Base-by-base conservation (phyloP, 2,888 invertebrate genomes). In the Thelaira solivaga region DNA sequence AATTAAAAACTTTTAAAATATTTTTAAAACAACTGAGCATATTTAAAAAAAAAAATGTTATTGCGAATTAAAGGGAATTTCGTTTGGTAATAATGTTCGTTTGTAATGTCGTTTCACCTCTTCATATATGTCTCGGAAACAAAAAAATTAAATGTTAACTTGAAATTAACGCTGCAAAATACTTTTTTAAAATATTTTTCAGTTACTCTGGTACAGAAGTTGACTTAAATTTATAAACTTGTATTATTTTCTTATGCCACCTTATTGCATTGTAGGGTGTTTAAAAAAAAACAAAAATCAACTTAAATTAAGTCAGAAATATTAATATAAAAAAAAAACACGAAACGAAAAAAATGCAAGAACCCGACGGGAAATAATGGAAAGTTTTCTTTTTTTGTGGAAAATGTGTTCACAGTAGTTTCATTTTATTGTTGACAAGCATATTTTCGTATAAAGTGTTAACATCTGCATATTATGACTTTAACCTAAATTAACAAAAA, bases 401-500 rank as follows among this genome's bases (percentile, higher is more conserved):
- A 22, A 20, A 53, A 36, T 13, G 3, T 39, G 8, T n/a, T n/a
- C n/a, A 36, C 2, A 18, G 16, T 31, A 26, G 26, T 41, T 31
- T 51, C 5, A 29, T 39, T 69, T 57, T 59, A 59, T 51, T 62
- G 71, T 62, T 72, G 71, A 59, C 41, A 47, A 55, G 62, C 53
- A 47, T 49, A 45, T 45, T 64, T 62, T 62, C 26, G 16, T 51
- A 65, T 16, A 45, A 47, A 64, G 11, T 61, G 53, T 67, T 55
- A 67, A 67, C 76, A 76, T 61, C 71, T 67, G 76, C 24, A 61
- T 53, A 47, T 72, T 72, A 76, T 72, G 71, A 45, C 61, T 76
- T 72, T 72, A 65, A 65, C 59, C 61, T 53, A 72, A 36, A 65
- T 76, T 71, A 31, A 20, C 39, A 49, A 2, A 36, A 55, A 7